Evolutionary conservation across 1,140 invertebrate species (phyloP).

Genomic region (Drosophila lowei): DNA sequence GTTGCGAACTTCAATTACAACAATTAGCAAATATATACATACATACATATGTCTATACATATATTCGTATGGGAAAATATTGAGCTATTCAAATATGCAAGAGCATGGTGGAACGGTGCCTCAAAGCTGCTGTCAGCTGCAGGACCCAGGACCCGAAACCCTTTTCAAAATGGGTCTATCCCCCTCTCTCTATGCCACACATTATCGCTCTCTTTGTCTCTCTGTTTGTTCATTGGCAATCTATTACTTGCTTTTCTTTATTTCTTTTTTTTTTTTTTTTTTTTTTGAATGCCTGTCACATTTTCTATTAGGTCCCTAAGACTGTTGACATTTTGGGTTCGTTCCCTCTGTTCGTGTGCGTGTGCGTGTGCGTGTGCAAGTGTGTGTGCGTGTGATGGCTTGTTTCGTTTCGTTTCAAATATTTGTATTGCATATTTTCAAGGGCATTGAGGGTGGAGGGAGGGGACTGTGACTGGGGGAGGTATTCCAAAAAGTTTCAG

Average conservation of each 20-base stretch:
- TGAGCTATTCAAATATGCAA: conserved; percentile 40
- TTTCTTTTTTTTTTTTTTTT: conserved; percentile 23
- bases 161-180: conserved; percentile 53
- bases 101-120: conserved; percentile 44
- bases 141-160: conserved; percentile 48
- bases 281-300: conserved; percentile 52
- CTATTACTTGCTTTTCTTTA: conserved; percentile 55
- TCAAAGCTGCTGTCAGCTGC: conserved; percentile 59
- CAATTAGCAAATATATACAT: conserved; percentile 39
- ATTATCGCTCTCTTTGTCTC: conserved; percentile 27
- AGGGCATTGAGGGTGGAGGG: not conserved
- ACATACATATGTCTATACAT: conserved; percentile 6
- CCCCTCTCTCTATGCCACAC: conserved; percentile 10
- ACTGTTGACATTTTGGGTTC: conserved; percentile 56
- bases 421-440: conserved; percentile 41
- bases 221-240: conserved; percentile 59
- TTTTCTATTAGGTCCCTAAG: conserved; percentile 57
- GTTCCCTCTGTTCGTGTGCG: conserved; percentile 8
- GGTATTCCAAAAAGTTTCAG: conserved; percentile 44
- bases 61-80: conserved; percentile 15
- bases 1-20: conserved; percentile 52
- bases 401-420: conserved; percentile 50
- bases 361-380: too few relatives aligned
- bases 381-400: conserved; percentile 13
- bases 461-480: not conserved